Conservation (phyloP, 2,113 vertebrate species). For the Pipra filicauda region DNA sequence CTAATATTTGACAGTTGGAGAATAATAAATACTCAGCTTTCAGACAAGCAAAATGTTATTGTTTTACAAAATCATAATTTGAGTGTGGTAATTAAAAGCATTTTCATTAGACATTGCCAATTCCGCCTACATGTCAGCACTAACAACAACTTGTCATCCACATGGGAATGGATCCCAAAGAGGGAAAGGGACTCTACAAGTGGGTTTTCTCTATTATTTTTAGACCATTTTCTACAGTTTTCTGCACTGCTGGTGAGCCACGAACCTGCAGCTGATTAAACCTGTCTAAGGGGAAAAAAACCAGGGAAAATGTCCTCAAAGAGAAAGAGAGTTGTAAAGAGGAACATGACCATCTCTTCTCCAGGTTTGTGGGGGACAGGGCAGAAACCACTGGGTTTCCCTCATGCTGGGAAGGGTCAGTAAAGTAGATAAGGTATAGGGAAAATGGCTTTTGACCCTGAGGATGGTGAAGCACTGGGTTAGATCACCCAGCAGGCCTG, state of each 20-base stretch:
- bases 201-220: not conserved
- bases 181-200: not conserved
- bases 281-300: not conserved
- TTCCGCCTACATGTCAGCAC: slow-evolving; percentile 19
- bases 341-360: not conserved
- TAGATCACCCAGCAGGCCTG: not conserved
- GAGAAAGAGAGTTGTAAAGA: not conserved
- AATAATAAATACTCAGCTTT: slow-evolving; percentile 36
- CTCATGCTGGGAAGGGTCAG: not conserved
- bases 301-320: not conserved
- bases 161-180: not conserved
- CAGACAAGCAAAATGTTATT: slow-evolving; percentile 55
- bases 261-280: not conserved
- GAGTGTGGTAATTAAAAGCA: slow-evolving; percentile 43
- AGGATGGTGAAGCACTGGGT: not conserved
- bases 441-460: not conserved
- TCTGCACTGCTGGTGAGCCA: not conserved
- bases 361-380: not conserved
- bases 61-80: slow-evolving; percentile 40
- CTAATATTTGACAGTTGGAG: slow-evolving; percentile 27
- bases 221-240: not conserved
- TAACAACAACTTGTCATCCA: not conserved
- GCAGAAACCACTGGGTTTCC: not conserved
- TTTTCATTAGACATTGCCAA: slow-evolving; percentile 44
- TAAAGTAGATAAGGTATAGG: not conserved